Percentiles rank a stretch among this genome's conserved stretches.
Evolutionary conservation across 2,797 vertebrate genomes (phyloP).

Genomic region (Enteromius treurensis): DNA sequence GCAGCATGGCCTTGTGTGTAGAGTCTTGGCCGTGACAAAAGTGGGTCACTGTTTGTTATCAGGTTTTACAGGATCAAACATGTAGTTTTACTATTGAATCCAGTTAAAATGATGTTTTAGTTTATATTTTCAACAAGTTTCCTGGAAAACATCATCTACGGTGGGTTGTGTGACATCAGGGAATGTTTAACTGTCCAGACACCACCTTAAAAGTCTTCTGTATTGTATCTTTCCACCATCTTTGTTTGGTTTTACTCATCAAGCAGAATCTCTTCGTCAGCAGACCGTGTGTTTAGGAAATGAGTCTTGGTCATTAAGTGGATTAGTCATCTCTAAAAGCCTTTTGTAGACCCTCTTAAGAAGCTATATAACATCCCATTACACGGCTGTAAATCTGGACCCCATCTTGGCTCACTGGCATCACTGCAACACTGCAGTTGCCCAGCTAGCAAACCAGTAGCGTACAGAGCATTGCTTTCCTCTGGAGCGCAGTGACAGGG

Average conservation of each 20-base stretch:
- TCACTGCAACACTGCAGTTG: slow-evolving; percentile 20
- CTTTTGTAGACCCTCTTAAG: slow-evolving; percentile 61
- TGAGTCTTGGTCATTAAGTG: slow-evolving; percentile 64
- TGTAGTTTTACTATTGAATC: neutral
- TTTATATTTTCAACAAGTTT: neutral
- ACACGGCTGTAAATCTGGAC: slow-evolving; percentile 51
- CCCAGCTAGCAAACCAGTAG: slow-evolving; percentile 1
- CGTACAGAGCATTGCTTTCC: neutral
- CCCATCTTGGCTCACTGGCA: slow-evolving; percentile 29
- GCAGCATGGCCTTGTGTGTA: slow-evolving; percentile 18
- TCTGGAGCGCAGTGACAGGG: neutral
- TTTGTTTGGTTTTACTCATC: slow-evolving; percentile 19
- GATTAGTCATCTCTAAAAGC: slow-evolving; percentile 62
- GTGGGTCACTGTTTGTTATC: slow-evolving; percentile 32
- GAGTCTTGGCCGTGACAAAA: slow-evolving; percentile 24
- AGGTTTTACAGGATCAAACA: slow-evolving; percentile 15
- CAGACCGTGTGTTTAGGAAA: slow-evolving; percentile 63
- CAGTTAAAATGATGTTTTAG: neutral
- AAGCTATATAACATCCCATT: slow-evolving; percentile 64
- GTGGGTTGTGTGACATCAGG: neutral
- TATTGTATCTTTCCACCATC: neutral
- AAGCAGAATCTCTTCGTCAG: neutral
- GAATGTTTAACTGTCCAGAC: neutral
- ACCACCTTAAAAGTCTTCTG: neutral
- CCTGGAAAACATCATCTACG: neutral